Base-by-base conservation (phyloP, 2,113 vertebrate genomes). In the Phylloscopus trochiloides region DNA sequence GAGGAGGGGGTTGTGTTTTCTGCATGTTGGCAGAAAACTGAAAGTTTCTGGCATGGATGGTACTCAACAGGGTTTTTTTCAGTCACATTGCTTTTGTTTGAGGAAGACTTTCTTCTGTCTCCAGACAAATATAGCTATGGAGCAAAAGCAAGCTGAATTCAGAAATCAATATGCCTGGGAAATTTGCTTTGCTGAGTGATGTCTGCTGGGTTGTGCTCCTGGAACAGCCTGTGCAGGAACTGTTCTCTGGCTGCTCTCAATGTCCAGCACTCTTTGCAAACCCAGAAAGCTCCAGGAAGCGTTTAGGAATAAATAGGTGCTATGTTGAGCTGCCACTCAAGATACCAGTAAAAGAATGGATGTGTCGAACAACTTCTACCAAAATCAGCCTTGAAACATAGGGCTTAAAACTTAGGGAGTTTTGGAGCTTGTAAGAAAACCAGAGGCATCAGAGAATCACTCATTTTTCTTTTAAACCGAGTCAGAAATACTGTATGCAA, bases 201-300 rank as follows among this genome's bases (percentile, higher is more conserved):
- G 77, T 79, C 80, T 76, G 70, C 77, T 91, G 92, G 57, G 88
- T 71, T 88, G 8, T 79, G 70, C 74, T 70, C 34, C 45, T 90
- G 65, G 77, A 78, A 90, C 81, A 79, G 45, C 0, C 0, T 57
- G 54, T 87, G 77, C 86, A 70, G 87, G 84, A 78, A 14, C 87
- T 82, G 45, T 73, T 89, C 29, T 54, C 89, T 94, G 90, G 45
- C 80, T 95, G 81, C 75, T 95, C 25, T 89, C 24, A 81, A 70
- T 58, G 67, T 54, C 77, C 55, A 78, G 48, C 65, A 20, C 2
- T 3, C 81, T 81, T 61, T 79, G 58, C 85, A 83, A 76, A 80
- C 29, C 36, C 67, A 72, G 59, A 88, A 88, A 73, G 82, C 81
- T 82, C 77, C 77, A 83, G 72, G 67, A 95, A 83, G 54, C 16